A percentile compares a stretch with the other conserved stretches of the same genome.
phyloP scores from a whole-genome alignment of 2,113 vertebrate species.

The Orycteropus afer region DNA sequence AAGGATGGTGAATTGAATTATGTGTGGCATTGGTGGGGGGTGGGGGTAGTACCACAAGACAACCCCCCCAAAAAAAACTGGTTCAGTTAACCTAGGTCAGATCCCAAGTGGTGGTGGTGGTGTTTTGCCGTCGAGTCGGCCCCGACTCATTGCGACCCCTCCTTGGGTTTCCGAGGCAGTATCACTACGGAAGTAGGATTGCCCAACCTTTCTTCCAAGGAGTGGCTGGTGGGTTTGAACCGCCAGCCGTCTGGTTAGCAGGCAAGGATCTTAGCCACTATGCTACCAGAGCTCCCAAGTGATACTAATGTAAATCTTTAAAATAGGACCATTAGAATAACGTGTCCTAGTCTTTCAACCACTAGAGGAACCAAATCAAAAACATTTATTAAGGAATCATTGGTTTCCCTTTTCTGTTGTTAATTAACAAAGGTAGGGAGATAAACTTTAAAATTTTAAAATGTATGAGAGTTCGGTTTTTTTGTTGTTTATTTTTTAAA shows the following conservation, averaged over 20 bases:
- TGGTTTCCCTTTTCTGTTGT: neutral
- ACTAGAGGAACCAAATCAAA: neutral
- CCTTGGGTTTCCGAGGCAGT: too few relatives aligned
- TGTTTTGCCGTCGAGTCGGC: too few relatives aligned
- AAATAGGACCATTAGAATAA: neutral
- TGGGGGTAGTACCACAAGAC: too few relatives aligned
- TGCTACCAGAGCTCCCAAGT: neutral
- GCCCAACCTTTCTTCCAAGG: too few relatives aligned
- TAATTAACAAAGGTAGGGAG: neutral
- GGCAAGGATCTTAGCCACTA: too few relatives aligned
- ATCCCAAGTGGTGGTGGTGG: too few relatives aligned
- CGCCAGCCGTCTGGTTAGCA: too few relatives aligned
- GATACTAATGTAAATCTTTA: neutral
- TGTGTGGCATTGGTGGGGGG: neutral
- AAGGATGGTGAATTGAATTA: neutral
- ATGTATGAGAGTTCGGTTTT: neutral
- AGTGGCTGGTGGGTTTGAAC: too few relatives aligned
- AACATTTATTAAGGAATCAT: neutral
- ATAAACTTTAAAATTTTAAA: slow-evolving; percentile 8
- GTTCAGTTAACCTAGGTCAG: neutral
- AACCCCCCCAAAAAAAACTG: neutral
- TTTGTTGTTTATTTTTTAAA: slow-evolving; percentile 12
- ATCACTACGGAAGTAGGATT: too few relatives aligned
- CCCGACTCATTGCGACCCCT: too few relatives aligned
- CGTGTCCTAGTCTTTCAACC: neutral